Evolutionary conservation across 2,113 vertebrate species (phyloP).

Genomic region (Ptilorrhoa leucosticta): DNA sequence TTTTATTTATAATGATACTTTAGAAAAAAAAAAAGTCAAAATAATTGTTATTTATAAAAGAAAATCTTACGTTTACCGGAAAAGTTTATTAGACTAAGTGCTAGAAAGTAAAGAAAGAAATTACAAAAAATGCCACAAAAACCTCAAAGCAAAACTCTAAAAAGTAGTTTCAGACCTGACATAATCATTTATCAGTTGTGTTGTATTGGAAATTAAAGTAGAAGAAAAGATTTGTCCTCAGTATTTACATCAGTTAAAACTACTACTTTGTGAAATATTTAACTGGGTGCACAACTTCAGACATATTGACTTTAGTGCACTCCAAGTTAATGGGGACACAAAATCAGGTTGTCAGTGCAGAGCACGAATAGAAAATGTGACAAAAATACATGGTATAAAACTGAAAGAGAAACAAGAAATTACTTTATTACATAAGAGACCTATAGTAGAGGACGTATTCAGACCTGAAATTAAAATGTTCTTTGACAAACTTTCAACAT

Average conservation of each 20-base stretch:
- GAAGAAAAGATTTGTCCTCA: neutral
- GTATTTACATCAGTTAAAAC: neutral
- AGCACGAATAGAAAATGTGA: neutral
- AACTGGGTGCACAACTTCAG: neutral
- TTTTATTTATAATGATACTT: neutral
- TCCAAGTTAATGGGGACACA: neutral
- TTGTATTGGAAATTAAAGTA: neutral
- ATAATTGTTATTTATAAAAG: neutral
- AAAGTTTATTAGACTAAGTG: neutral
- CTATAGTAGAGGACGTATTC: neutral
- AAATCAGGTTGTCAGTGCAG: neutral
- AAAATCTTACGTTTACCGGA: neutral
- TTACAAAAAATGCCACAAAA: accelerated
- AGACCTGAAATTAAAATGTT: neutral
- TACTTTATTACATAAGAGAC: neutral
- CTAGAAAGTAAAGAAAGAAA: neutral
- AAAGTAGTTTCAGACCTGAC: neutral
- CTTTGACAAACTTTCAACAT: neutral
- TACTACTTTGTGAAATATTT: neutral
- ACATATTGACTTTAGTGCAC: neutral
- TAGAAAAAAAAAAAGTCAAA: neutral
- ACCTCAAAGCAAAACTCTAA: neutral
- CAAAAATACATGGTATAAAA: neutral
- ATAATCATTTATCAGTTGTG: neutral
- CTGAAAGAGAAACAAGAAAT: neutral